Evolutionary conservation across 2,113 vertebrate genomes (phyloP), one percentile per base, ranked within the genome.

Genomic region (Oryzias woworae): DNA sequence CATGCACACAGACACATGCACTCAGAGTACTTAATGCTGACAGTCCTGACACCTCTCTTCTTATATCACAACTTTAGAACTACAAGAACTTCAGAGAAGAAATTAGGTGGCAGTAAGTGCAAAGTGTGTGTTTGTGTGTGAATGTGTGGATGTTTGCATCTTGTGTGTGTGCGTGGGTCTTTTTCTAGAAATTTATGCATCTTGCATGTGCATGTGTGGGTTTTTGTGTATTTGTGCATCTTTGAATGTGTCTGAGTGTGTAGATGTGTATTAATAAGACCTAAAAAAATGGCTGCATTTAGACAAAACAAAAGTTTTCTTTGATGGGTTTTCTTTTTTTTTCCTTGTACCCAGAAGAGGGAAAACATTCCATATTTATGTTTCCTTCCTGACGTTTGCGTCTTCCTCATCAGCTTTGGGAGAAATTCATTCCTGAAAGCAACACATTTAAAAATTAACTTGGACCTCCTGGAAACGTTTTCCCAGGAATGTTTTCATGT

Each of bases 41-140:
- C 66, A 62, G 54, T 15, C 68, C 43, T 43, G 61, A 62, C 67
- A 51, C 28, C 26, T 45, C 51, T 78, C 66, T 46, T 71, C 56
- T 62, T 31, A 60, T 64, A 67, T 76, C 78, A 79, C 55, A 53
- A 58, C 58, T 74, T 69, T 67, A 72, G 62, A 62, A 58, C 22
- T 14, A 53, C 55, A 26, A 8, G 2, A 75, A 57, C 45, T 73
- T 75, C 41, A 57, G 24, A 15, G 26, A 22, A 59, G 31, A 43
- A 62, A 49, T 20, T 24, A 47, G 17, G 12, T 0, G 4, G 15
- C 31, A 62, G 51, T 14, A 26, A n/a, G 22, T 48, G 51, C 3
- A 24, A 22, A 26, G 51, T 15, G 15, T n/a, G 24, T 28, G 17
- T 31, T 31, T 17, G 15, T 18, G n/a, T 36, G 36, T 36, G 8